phyloP scores from a whole-genome alignment of 2,113 vertebrate genomes.

The Ammospiza caudacuta region DNA sequence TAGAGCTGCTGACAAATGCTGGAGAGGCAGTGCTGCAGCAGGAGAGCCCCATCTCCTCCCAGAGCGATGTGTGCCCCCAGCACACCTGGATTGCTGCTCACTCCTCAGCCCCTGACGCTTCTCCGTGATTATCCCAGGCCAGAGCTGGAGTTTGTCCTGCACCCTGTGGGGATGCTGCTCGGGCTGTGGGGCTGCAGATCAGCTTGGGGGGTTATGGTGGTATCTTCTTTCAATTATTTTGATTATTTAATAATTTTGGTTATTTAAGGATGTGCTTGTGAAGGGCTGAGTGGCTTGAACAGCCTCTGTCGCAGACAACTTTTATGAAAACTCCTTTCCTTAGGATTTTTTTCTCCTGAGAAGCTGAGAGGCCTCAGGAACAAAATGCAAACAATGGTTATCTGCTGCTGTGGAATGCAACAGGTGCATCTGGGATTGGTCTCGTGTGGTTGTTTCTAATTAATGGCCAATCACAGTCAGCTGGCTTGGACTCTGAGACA shows the following conservation, averaged over 20 bases:
- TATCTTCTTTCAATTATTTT: not conserved
- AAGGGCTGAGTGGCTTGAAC: not conserved
- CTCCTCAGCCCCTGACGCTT: fast-evolving
- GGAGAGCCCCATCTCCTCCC: not conserved
- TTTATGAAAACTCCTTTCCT: no score
- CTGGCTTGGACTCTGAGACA: no score
- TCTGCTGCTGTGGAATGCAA: no score
- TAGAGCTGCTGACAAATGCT: not conserved
- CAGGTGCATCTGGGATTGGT: no score
- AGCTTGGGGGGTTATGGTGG: fast-evolving
- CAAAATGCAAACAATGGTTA: no score
- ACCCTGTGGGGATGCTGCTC: not conserved
- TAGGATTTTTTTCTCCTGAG: no score
- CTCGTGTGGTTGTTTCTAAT: no score
- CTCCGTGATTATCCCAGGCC: fast-evolving
- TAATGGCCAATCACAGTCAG: no score
- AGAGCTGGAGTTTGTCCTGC: fast-evolving
- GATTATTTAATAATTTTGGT: not conserved
- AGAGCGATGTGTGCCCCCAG: not conserved
- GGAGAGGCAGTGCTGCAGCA: not conserved
- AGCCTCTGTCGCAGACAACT: no score
- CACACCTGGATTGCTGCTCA: not conserved
- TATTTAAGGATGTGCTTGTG: fast-evolving
- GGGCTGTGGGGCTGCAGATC: not conserved
- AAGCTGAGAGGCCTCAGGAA: no score